phyloP scores from a whole-genome alignment of 2,888 invertebrate genomes.

The Lithosia quadra region DNA sequence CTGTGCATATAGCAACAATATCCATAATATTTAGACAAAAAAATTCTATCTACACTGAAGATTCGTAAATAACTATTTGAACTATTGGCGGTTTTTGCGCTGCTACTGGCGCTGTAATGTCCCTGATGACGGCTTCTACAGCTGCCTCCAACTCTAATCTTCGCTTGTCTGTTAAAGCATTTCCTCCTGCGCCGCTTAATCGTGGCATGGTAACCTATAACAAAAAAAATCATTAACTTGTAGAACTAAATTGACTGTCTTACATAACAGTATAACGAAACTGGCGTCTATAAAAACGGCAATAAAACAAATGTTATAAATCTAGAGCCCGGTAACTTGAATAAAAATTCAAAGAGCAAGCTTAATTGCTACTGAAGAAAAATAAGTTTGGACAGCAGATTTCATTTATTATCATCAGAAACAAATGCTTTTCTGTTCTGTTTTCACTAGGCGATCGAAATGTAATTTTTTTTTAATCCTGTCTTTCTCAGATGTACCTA shows the following conservation, averaged over 20 bases:
- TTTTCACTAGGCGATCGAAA: constrained; percentile 5
- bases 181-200: constrained; percentile 78
- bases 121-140: constrained; percentile 91
- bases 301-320: constrained; percentile 16
- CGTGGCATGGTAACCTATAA: constrained; percentile 92
- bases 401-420: constrained; percentile 53
- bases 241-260: not conserved
- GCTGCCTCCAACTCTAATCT: constrained; percentile 92
- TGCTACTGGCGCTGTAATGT: constrained; percentile 89
- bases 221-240: constrained; percentile 43
- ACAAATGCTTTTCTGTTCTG: constrained; percentile 35
- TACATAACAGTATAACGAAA: not conserved
- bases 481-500: not conserved
- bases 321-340: constrained; percentile 10
- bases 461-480: not conserved
- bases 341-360: constrained; percentile 42
- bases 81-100: constrained; percentile 89
- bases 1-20: constrained; percentile 30
- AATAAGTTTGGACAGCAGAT: constrained; percentile 48
- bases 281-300: constrained; percentile 4
- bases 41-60: constrained; percentile 89
- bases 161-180: constrained; percentile 81
- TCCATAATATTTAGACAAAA: constrained; percentile 22
- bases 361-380: constrained; percentile 59
- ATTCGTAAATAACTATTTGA: constrained; percentile 95